Evolutionary conservation across 2,113 vertebrate species (phyloP), one percentile per base, ranked within the genome.

Genomic region (Hiodon alosoides): DNA sequence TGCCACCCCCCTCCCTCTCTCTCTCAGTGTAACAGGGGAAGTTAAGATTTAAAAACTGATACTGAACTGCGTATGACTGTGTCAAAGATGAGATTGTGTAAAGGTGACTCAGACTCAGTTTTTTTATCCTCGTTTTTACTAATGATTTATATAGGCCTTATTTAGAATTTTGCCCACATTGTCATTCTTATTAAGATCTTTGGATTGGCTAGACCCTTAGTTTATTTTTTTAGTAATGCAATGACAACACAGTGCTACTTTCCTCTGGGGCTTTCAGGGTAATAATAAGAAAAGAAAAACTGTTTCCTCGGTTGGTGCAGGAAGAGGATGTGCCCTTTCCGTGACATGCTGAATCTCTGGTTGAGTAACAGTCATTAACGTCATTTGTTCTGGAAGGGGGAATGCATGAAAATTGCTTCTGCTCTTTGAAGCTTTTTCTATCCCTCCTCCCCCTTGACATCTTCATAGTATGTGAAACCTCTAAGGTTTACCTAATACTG

Each of bases 1-100:
- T 67, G 51, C 78, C 13, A 52, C 51, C 52, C 68, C 51, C n/a
- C 68, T 76, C 58, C 66, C 69, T 83, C 65, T 72, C 72, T 57
- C 1, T 55, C 80, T 75, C 61, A 81, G 57, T 2, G 7, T 80
- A 74, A 79, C 66, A 4, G 46, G 2, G 68, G 9, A 7, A 77
- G 79, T 31, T 52, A 69, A 11, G 31, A 69, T 47, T 5, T n/a
- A 55, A 31, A 69, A 69, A 47, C 66, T 52, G 52, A 69, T 69
- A 69, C 9, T 10, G 52, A 55, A 55, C 10, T 69, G 52, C 4
- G 53, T n/a, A 17, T 3, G 8, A 48, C 52, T 14, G 0, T 31
- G 52, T 14, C 51, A 5, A 52, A 69, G 51, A 55, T 69, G 53
- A 69, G 51, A 55, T 69, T 69, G 52, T 3, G 4, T 50, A 69